A percentile compares a stretch with the other conserved stretches of the same genome.
phyloP scores from a whole-genome alignment of 2,113 vertebrate genomes.

The Turdus rufiventris region DNA sequence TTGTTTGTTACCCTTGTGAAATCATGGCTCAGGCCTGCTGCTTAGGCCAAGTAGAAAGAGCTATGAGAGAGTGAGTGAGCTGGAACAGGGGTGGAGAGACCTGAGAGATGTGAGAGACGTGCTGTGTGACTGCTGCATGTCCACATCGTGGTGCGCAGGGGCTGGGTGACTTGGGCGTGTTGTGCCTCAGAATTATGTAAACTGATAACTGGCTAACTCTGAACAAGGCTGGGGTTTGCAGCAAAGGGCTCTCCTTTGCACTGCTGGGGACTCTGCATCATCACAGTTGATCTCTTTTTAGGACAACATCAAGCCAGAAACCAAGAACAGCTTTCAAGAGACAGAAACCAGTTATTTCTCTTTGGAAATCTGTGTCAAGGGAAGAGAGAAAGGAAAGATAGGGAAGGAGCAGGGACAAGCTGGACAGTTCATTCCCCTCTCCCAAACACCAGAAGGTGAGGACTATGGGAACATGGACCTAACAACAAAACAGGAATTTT shows the following conservation, averaged over 20 bases:
- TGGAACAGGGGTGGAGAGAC: neutral
- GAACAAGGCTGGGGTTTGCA: neutral
- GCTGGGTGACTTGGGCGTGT: neutral
- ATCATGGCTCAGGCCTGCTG: neutral
- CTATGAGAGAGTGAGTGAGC: neutral
- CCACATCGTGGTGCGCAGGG: rapidly evolving
- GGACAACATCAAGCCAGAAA: neutral
- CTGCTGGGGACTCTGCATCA: neutral
- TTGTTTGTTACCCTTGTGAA: neutral
- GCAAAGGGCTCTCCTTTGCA: neutral
- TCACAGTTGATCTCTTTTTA: neutral
- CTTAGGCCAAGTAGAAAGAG: neutral
- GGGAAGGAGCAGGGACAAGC: neutral
- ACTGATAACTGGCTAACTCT: neutral
- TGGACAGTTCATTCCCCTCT: neutral
- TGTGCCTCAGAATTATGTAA: neutral
- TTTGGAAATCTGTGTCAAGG: neutral
- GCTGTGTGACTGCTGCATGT: rapidly evolving
- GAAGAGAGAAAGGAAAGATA: neutral
- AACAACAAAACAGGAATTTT: neutral
- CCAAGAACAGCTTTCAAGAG: neutral
- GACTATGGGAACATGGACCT: neutral
- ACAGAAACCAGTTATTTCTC: neutral
- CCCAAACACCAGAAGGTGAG: neutral
- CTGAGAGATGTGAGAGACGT: neutral